Percentiles rank a stretch among this genome's conserved stretches.
These are phyloP conservation scores for Anarhynchus alexandrinus DNA, from an alignment of 2,113 vertebrate genomes.

Conservation along the genomic window DNA sequence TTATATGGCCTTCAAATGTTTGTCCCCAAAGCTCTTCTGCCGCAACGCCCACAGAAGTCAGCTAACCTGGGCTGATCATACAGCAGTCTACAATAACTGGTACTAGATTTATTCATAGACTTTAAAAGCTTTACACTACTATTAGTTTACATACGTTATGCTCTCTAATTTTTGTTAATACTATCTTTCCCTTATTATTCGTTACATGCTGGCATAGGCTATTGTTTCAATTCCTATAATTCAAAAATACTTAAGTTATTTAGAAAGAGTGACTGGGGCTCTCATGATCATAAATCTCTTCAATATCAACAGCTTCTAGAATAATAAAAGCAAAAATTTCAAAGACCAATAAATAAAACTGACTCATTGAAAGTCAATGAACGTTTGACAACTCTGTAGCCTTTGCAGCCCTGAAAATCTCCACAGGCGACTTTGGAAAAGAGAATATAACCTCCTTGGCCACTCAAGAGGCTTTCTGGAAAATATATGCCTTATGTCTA, in stretches of 20 bases:
- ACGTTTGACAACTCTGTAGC: not conserved
- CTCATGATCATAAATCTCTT: not conserved
- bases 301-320: not conserved
- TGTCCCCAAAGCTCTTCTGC: not conserved
- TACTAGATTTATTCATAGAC: not conserved
- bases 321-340: not conserved
- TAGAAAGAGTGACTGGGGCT: not conserved
- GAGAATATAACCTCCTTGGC: not conserved
- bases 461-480: not conserved
- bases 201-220: not conserved
- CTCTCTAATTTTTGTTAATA: not conserved
- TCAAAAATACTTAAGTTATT: not conserved
- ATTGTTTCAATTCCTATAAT: not conserved
- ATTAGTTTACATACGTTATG: not conserved
- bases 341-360: not conserved
- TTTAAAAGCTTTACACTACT: not conserved
- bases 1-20: not conserved
- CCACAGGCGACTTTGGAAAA: not conserved
- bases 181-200: not conserved
- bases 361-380: not conserved
- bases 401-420: not conserved
- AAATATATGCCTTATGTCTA: not conserved
- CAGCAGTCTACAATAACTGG: not conserved
- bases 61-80: not conserved
- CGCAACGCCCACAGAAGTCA: not conserved